These are phyloP conservation scores for Motacilla alba DNA, from an alignment of 2,113 vertebrate genomes.

Conservation along the genomic window DNA sequence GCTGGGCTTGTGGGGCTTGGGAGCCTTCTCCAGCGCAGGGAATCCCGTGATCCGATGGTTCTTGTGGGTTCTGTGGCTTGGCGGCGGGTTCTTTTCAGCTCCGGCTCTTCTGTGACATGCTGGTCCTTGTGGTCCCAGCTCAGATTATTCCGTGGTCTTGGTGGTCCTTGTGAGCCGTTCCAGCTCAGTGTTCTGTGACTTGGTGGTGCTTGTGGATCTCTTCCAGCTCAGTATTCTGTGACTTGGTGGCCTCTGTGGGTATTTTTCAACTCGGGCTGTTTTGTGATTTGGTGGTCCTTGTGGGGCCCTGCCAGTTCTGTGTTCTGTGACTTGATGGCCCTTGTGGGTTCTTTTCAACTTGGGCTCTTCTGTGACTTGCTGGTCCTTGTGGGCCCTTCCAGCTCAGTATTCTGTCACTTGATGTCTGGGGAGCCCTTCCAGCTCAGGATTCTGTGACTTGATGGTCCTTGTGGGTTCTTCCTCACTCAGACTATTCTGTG, in stretches of 20 bases:
- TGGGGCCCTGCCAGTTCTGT: no score
- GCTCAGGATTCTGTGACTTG: background rate
- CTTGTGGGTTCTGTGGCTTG: no score
- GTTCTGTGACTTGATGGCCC: no score
- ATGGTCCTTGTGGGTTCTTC: fast-evolving
- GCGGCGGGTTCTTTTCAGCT: background rate
- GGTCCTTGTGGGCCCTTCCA: no score
- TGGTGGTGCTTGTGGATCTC: no score
- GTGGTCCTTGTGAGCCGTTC: no score
- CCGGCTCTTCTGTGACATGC: fast-evolving
- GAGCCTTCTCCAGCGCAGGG: fast-evolving
- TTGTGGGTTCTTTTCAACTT: no score
- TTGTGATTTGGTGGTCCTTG: background rate
- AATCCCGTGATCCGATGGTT: fast-evolving
- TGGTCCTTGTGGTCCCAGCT: background rate
- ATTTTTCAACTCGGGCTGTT: fast-evolving
- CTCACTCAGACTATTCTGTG: background rate
- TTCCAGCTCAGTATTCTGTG: background rate
- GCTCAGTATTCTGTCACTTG: background rate
- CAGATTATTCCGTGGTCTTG: background rate
- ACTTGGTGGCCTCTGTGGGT: fast-evolving
- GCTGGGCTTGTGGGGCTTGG: background rate
- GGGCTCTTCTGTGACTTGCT: no score
- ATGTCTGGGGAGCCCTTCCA: no score
- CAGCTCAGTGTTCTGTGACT: no score